Evolutionary conservation across 2,797 vertebrate species (phyloP), one percentile per base, ranked within the genome.

Genomic region (Gila robusta): DNA sequence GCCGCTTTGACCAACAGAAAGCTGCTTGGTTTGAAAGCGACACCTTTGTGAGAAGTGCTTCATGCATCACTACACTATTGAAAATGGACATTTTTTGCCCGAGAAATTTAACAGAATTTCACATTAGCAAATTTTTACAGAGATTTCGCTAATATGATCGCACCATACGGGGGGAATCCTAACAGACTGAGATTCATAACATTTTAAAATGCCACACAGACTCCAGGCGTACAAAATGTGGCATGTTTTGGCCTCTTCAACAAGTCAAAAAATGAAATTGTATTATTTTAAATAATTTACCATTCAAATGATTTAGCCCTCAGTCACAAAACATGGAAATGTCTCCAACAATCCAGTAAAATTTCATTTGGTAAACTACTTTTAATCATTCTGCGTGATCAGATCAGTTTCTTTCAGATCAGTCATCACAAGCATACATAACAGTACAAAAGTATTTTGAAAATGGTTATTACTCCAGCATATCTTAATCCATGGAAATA

Each of bases 311-410:
- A 28, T 81, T 85, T 71, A 85, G 52, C 74, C 52, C 74, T 87
- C 64, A 62, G 54, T 83, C 79, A 14, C 54, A 83, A 84, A 79
- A 74, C 32, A 69, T 5, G 69, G 66, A 83, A 54, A 62, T 72
- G 16, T 56, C 41, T 79, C 10, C 49, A 71, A 70, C 64, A 56
- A 69, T 84, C 35, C 5, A 3, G 7, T 72, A 86, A 87, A 85
- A 79, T 76, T 52, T 64, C 0, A 54, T 87, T 88, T 89, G 82
- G 85, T 87, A 87, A 74, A 69, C 71, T 85, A 37, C 73, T 78
- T 81, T 77, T 28, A 81, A 84, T 64, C 79, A 26, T 76, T 84
- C 23, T 8, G 26, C 14, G 77, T 52, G 39, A 47, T 81, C 49
- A 44, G 52, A 49, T 59, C 67, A 59, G 41, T 66, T 32, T 32